Evolutionary conservation across 2,888 invertebrate genomes (phyloP).

Genomic region (Lathronympha strigana): DNA sequence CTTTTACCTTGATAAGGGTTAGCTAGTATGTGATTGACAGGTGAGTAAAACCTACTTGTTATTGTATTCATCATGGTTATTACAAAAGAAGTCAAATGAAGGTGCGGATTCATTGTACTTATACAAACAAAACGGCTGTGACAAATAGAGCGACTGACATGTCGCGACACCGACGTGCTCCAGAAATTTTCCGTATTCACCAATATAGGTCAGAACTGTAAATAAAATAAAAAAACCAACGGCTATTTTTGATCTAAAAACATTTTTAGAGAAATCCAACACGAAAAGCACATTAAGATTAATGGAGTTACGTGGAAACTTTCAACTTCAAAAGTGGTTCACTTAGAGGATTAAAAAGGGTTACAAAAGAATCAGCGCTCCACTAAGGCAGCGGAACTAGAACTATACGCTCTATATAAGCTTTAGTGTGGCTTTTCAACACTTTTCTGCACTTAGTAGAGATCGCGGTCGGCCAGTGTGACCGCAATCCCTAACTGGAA

Average conservation of each 20-base stretch:
- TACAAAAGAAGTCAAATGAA: no score
- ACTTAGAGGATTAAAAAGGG: conserved; percentile 25
- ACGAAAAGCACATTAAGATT: conserved; percentile 19
- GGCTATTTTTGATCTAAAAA: neutral
- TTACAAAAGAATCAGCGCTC: conserved; percentile 31
- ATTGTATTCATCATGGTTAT: no score
- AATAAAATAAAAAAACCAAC: no score
- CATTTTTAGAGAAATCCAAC: neutral
- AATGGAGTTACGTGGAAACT: conserved; percentile 17
- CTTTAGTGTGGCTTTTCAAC: conserved; percentile 55
- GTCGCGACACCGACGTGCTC: no score
- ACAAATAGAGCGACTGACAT: no score
- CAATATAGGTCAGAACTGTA: no score
- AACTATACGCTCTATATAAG: conserved; percentile 61
- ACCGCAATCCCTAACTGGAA: conserved; percentile 66
- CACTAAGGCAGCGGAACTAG: conserved; percentile 53
- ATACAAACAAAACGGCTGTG: no score
- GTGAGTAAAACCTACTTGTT: no score
- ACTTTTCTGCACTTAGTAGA: conserved; percentile 72
- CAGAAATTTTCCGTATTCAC: no score
- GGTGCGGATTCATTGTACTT: no score
- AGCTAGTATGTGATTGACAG: no score
- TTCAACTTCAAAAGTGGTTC: conserved; percentile 23
- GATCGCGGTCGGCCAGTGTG: conserved; percentile 56
- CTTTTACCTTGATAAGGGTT: no score